A percentile compares a stretch with the other conserved stretches of the same genome.
These are phyloP conservation scores for Ciona savignyi DNA, from an alignment of 23 tunicate species.

Conservation along the genomic window DNA sequence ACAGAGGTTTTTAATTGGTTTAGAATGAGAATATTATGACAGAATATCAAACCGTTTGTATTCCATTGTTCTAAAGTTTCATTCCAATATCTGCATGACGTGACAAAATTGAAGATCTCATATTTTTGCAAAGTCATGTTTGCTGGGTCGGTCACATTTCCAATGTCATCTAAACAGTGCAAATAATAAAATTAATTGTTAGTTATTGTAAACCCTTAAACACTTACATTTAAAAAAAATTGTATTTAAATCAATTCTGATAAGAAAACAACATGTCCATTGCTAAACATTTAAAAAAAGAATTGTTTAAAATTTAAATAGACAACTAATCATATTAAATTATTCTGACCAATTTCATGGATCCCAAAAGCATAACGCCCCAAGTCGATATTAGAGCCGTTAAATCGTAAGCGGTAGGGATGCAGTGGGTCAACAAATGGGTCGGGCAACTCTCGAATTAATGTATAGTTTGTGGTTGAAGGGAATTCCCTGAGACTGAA, in stretches of 20 bases:
- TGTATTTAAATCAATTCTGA: too few relatives aligned
- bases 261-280: too few relatives aligned
- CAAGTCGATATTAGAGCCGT: slow-evolving; percentile 3
- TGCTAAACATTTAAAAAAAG: too few relatives aligned
- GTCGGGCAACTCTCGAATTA: slow-evolving; percentile 34
- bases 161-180: slow-evolving; percentile 60
- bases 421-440: not conserved
- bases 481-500: slow-evolving; percentile 51
- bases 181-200: too few relatives aligned
- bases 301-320: too few relatives aligned
- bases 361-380: slow-evolving; percentile 64
- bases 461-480: slow-evolving; percentile 32
- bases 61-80: slow-evolving; percentile 58
- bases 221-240: too few relatives aligned
- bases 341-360: slow-evolving; percentile 47
- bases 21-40: not conserved
- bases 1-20: not conserved
- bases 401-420: slow-evolving; percentile 54
- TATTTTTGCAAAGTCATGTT: slow-evolving; percentile 37
- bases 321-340: too few relatives aligned
- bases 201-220: too few relatives aligned
- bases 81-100: slow-evolving; percentile 73
- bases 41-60: slow-evolving; percentile 60
- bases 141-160: slow-evolving; percentile 16
- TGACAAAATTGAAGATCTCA: slow-evolving; percentile 37